Conservation (phyloP, 2,888 invertebrate genomes). For the Pammene aurita region DNA sequence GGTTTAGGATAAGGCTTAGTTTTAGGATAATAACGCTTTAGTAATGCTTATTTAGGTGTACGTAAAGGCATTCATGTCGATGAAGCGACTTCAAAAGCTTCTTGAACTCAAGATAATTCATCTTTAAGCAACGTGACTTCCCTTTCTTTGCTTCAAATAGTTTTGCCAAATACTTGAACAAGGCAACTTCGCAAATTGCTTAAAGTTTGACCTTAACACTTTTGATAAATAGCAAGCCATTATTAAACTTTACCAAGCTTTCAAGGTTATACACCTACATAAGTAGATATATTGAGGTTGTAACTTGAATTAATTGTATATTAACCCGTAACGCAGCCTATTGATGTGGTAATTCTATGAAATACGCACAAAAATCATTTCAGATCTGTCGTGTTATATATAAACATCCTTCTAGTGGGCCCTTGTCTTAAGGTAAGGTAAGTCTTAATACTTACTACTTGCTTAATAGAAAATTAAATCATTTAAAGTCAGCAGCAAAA, state of each 20-base stretch:
- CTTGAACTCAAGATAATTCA: neutral
- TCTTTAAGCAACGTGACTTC: conserved; percentile 9
- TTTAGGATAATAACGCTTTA: no score
- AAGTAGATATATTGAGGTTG: neutral
- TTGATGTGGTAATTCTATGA: neutral
- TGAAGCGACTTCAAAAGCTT: neutral
- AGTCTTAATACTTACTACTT: no score
- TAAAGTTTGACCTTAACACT: neutral
- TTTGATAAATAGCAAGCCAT: neutral
- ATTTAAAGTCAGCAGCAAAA: no score
- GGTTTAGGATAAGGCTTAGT: no score
- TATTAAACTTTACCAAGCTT: neutral
- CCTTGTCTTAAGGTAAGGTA: neutral
- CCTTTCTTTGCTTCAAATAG: neutral
- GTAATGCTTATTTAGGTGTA: neutral
- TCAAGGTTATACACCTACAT: neutral
- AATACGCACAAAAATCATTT: neutral
- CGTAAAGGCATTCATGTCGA: neutral
- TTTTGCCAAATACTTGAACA: neutral
- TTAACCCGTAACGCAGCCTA: neutral
- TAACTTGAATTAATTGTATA: no score
- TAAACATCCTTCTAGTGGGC: neutral
- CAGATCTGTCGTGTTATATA: conserved; percentile 5
- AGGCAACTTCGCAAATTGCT: neutral
- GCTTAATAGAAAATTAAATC: no score